These are phyloP conservation scores for Hirtodrosophila histrioides DNA, from an alignment of 2,888 invertebrate species.

Conservation along the genomic window DNA sequence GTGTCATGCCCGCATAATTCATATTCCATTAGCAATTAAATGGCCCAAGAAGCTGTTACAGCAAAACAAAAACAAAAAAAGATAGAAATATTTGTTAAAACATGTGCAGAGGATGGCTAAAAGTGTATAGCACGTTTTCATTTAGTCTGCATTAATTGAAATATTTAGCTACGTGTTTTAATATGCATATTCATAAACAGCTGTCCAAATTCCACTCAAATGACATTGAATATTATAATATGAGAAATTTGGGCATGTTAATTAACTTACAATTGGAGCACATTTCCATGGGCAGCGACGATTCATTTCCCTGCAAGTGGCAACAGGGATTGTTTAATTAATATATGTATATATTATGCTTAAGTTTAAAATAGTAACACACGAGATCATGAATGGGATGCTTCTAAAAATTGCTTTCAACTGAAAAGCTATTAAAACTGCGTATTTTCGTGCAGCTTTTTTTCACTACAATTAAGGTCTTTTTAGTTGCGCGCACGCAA, in stretches of 20 bases:
- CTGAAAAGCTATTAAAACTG: slow-evolving; percentile 40
- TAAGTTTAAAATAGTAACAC: slow-evolving; percentile 6
- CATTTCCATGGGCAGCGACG: slow-evolving; percentile 71
- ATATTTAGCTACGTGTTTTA: slow-evolving; percentile 22
- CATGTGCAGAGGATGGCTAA: background rate
- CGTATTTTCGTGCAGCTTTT: slow-evolving; percentile 38
- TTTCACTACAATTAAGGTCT: background rate
- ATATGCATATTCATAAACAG: slow-evolving; percentile 42
- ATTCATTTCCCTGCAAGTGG: slow-evolving; percentile 63
- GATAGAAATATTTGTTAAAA: slow-evolving; percentile 17
- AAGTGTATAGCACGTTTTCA: slow-evolving; percentile 7
- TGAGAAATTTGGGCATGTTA: slow-evolving; percentile 9
- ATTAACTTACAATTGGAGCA: slow-evolving; percentile 65
- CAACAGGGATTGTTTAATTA: slow-evolving; percentile 2
- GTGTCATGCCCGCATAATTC: slow-evolving; percentile 31
- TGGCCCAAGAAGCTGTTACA: slow-evolving; percentile 1
- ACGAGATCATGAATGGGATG: background rate
- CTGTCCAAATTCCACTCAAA: slow-evolving; percentile 47
- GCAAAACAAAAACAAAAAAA: slow-evolving; percentile 30
- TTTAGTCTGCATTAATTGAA: slow-evolving; percentile 1
- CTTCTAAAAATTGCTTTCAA: background rate
- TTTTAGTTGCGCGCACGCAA: background rate
- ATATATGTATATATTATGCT: background rate
- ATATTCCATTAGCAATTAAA: slow-evolving; percentile 28
- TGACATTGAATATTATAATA: slow-evolving; percentile 38